Evolutionary conservation across 30 jellyfish, hydroid and myxozoan species (phyloP).

Genomic region (Turritopsis dohrnii): DNA sequence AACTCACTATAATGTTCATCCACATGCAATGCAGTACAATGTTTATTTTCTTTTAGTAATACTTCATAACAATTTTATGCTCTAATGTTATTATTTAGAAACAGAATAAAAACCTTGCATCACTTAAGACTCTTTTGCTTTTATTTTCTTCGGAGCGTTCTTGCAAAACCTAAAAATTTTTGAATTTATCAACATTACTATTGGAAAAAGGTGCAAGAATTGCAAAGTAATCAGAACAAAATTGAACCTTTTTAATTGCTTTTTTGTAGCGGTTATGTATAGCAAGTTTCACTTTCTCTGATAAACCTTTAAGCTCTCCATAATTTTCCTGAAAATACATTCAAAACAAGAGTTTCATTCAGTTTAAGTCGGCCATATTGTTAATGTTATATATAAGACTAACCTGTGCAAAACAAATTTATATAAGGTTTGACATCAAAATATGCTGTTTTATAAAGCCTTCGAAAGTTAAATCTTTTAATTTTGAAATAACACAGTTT

Average conservation of each 20-base stretch:
- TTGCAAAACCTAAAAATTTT: not conserved
- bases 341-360: too few species aligned
- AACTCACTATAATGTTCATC: too few species aligned
- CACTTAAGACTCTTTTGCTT: not conserved
- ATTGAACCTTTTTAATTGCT: slow-evolving; percentile 23
- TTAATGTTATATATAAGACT: too few species aligned
- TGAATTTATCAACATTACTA: not conserved
- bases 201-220: not conserved
- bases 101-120: not conserved
- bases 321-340: slow-evolving; percentile 17
- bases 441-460: not conserved
- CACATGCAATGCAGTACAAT: too few species aligned
- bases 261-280: slow-evolving; percentile 4
- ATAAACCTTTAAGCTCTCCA: slow-evolving; percentile 15
- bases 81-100: too few species aligned
- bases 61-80: too few species aligned
- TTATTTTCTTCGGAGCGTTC: not conserved
- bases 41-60: too few species aligned
- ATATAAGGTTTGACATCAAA: not conserved
- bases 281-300: slow-evolving; percentile 3
- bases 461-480: not conserved
- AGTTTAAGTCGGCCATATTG: too few species aligned
- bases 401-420: too few species aligned
- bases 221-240: not conserved
- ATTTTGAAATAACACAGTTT: too few species aligned